These are phyloP conservation scores for Lota lota DNA, from an alignment of 2,113 vertebrate genomes.

Conservation along the genomic window DNA sequence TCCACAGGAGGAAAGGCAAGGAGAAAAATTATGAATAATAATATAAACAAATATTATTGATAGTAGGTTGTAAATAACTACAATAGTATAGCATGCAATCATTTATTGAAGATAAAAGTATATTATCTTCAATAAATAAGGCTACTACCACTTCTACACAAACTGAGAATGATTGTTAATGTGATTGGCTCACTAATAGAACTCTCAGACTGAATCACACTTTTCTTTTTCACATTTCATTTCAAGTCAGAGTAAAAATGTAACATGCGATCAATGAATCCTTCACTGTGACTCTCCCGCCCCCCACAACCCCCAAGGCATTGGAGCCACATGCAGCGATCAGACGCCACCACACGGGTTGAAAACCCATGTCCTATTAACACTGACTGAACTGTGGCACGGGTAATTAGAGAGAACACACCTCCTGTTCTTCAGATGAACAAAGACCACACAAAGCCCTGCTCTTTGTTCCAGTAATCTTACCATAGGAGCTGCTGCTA, in stretches of 20 bases:
- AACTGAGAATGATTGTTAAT: too few relatives aligned
- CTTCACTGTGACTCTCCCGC: neutral
- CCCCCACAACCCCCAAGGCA: neutral
- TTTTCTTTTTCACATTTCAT: conserved; percentile 28
- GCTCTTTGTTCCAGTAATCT: conserved; percentile 34
- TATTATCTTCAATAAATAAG: too few relatives aligned
- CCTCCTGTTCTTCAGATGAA: conserved; percentile 24
- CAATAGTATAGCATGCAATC: too few relatives aligned
- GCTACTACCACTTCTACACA: too few relatives aligned
- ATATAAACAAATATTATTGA: too few relatives aligned
- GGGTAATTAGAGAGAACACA: conserved; percentile 42
- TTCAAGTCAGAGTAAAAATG: neutral
- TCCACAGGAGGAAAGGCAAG: too few relatives aligned
- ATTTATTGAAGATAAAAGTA: too few relatives aligned
- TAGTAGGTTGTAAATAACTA: too few relatives aligned
- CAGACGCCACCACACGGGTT: neutral
- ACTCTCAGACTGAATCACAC: conserved; percentile 5
- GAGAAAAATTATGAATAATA: too few relatives aligned
- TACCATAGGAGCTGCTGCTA: conserved; percentile 10
- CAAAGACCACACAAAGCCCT: conserved; percentile 16
- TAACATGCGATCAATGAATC: too few relatives aligned
- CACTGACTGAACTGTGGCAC: conserved; percentile 49
- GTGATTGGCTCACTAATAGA: too few relatives aligned
- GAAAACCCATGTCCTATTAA: neutral
- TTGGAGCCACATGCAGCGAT: neutral